Evolutionary conservation across 2,888 invertebrate genomes (phyloP), one percentile per base, ranked within the genome.

Genomic region (Strigamia transsilvanica): DNA sequence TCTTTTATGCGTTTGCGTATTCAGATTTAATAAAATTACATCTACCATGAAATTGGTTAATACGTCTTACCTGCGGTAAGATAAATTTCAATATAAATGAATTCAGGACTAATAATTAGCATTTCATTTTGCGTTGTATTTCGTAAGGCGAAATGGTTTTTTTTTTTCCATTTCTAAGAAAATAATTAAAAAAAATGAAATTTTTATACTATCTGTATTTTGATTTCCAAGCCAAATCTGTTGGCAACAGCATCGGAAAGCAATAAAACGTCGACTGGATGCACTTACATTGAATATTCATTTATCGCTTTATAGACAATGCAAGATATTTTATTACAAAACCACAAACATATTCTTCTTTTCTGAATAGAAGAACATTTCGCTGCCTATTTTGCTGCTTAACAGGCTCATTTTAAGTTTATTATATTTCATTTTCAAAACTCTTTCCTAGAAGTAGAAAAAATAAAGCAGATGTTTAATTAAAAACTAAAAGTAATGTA

Each of bases 301-400:
- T 73, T 73, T 73, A 73, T 32, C 73, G 32, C 66, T 73, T 73
- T 73, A 73, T 73, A 73, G 73, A 73, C 73, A 73, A 73, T 73
- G 73, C 73, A 12, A 73, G 27, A 73, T 73, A 73, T 73, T 73
- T 73, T 73, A 73, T 73, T 73, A 27, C 32, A 15, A 56, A 73
- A 73, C 73, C 73, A n/a, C 73, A 73, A 23, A 23, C 73, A 73
- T 73, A 32, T 73, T 73, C 32, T 73, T 73, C 32, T 15, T 73
- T 27, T 32, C 13, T 27, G 23, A 10, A 32, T 32, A 32, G 13
- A 32, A 12, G n/a, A 21, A 66, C 9, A 23, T 27, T 66, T 51
- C 51, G n/a, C 51, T 51, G n/a, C 56, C 56, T 56, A 56, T 56
- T 56, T 56, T 18, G 56, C 56, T 18, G 56, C 56, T 56, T 56